Conservation (phyloP, 2,888 invertebrate species). For the Archips crataeganus region DNA sequence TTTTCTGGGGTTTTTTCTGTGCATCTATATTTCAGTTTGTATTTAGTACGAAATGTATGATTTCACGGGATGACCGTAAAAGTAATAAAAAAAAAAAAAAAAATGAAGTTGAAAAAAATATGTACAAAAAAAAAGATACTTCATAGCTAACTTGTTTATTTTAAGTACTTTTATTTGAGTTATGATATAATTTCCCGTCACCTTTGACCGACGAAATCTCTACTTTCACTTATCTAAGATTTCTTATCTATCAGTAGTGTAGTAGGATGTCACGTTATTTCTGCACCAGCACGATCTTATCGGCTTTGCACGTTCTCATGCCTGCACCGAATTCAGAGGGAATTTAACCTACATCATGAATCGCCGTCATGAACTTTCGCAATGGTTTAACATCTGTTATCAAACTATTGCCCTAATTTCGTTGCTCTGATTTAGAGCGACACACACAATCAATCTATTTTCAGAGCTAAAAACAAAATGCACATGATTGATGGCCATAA, state of each 20-base stretch:
- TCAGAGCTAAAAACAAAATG: conserved; percentile 60
- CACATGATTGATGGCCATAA: conserved; percentile 66
- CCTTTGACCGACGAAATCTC: background rate
- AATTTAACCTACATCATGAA: conserved; percentile 25
- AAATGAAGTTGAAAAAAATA: no score
- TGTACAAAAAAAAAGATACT: no score
- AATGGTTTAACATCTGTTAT: conserved; percentile 51
- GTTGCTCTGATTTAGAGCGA: conserved; percentile 56
- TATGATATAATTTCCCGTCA: background rate
- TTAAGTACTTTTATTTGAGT: conserved; percentile 1
- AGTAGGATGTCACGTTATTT: conserved; percentile 8
- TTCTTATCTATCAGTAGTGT: background rate
- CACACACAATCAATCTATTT: conserved; percentile 54
- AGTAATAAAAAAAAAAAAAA: no score
- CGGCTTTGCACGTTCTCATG: background rate
- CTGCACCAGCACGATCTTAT: background rate
- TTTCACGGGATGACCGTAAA: no score
- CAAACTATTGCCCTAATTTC: conserved; percentile 58
- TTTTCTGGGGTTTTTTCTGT: no score
- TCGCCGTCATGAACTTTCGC: conserved; percentile 50
- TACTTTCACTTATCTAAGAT: background rate
- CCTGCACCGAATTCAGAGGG: background rate
- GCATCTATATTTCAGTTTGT: no score
- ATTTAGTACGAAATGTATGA: no score
- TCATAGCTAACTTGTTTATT: no score